A percentile compares a stretch with the other conserved stretches of the same genome.
These are phyloP conservation scores for Anthopleura sola DNA, from an alignment of 64 coral and sea anemone species.

Conservation along the genomic window DNA sequence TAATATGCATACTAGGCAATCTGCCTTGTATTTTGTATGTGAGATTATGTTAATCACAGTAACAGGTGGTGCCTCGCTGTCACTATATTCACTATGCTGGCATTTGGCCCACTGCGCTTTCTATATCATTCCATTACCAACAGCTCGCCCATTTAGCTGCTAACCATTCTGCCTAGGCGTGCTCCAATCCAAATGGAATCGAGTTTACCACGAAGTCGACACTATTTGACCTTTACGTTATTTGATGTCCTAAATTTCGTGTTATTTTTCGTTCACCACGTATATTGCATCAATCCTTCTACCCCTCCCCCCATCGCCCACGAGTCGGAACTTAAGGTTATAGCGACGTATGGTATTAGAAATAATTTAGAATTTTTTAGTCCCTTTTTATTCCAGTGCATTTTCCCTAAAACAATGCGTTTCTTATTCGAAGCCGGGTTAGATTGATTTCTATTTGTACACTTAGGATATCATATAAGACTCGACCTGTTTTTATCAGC, in stretches of 20 bases:
- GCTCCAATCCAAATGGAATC: background rate
- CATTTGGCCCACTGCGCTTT: background rate
- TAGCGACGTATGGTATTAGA: too few species aligned
- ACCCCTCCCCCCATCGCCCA: too few species aligned
- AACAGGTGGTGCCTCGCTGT: background rate
- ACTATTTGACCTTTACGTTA: background rate
- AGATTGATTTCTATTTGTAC: too few species aligned
- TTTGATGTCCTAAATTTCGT: background rate
- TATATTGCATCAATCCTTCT: too few species aligned
- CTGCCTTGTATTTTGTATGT: background rate
- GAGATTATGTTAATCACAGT: background rate
- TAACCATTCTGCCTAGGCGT: background rate
- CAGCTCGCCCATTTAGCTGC: background rate
- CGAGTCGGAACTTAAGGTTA: too few species aligned
- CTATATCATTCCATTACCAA: too few species aligned
- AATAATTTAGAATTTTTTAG: too few species aligned
- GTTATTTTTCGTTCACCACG: background rate
- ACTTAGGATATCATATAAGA: background rate
- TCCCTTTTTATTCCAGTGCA: too few species aligned
- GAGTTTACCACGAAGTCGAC: background rate
- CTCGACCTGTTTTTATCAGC: background rate
- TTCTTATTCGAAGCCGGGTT: too few species aligned
- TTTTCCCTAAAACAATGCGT: too few species aligned
- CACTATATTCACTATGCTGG: background rate
- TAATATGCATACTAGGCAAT: conserved; percentile 1